Conservation (phyloP, 2,797 vertebrate genomes). For the Acrocephalus scirpaceus region DNA sequence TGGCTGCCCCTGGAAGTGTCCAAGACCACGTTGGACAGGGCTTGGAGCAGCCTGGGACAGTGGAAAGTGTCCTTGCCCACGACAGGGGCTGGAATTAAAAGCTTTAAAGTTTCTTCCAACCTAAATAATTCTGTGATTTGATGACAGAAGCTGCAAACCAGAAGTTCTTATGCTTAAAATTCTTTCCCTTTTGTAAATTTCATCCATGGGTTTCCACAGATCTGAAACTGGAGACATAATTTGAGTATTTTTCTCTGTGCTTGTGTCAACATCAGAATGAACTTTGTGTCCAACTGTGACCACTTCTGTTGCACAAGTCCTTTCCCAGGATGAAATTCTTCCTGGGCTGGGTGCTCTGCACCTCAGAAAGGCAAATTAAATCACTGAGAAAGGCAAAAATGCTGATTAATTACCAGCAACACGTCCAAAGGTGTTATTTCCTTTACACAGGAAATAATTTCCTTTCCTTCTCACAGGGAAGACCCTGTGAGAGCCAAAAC, state of each 20-base stretch:
- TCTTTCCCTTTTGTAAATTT: neutral
- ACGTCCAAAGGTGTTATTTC: accelerated
- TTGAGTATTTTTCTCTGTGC: neutral
- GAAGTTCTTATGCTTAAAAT: neutral
- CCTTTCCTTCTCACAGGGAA: too few relatives aligned
- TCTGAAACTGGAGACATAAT: neutral
- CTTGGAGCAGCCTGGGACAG: accelerated
- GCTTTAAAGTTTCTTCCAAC: neutral
- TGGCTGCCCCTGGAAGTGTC: neutral
- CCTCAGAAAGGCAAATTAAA: neutral
- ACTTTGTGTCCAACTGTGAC: neutral
- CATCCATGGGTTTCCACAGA: accelerated
- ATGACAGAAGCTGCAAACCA: neutral
- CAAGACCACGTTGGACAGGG: accelerated
- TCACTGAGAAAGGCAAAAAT: neutral
- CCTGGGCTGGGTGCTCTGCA: neutral
- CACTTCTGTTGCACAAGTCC: neutral
- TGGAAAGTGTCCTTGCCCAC: neutral
- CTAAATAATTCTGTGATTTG: neutral
- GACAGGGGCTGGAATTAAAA: accelerated
- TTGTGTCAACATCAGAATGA: accelerated
- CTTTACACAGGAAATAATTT: too few relatives aligned
- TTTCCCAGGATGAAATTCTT: neutral
- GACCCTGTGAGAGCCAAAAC: neutral
- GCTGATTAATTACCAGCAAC: accelerated